Evolutionary conservation across 2,888 invertebrate genomes (phyloP), one percentile per base, ranked within the genome.

Genomic region (Cryptocheilus praepositus): DNA sequence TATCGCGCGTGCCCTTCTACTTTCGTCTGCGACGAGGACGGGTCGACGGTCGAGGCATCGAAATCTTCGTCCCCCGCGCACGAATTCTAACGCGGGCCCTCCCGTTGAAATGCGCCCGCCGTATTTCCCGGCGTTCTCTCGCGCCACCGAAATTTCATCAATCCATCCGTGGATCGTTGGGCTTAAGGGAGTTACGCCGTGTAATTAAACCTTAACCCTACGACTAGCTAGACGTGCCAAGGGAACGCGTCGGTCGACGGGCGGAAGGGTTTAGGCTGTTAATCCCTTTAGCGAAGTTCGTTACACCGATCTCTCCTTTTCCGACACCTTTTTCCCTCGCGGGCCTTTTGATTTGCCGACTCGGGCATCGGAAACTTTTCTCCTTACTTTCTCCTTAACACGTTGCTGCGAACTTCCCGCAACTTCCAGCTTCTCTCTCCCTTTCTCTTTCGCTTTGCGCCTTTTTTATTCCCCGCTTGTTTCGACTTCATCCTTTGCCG

Each of bases 241-340:
- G 62, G 60, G 65, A 57, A 49, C 59, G 18, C 52, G 36, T 36
- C 58, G 54, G 18, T 44, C 43, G 56, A 36, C 21, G 59, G 61
- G 61, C 55, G 63, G 52, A 69, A 79, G 75, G 75, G 70, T 79
- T 74, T 79, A 73, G 71, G 60, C 61, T 58, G 71, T 73, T 77
- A 79, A 79, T 79, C 74, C 66, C 73, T 79, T 79, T 75, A 79
- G 73, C 67, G 62, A 77, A 79, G 71, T 79, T 79, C 69, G 77
- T 79, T 79, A 79, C 73, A 79, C 77, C 73, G 71, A 73, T 73
- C 70, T 74, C 70, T 70, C 71, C 72, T 69, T 68, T 64, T 55
- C 74, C 69, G 67, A 67, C 72, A 61, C 73, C 67, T 71, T 71
- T 70, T 70, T 66, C 63, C 61, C 69, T 54, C 61, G 57, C 52